Evolutionary conservation across 2,888 invertebrate genomes (phyloP), one percentile per base, ranked within the genome.

Genomic region (Choristoneura rosaceana): DNA sequence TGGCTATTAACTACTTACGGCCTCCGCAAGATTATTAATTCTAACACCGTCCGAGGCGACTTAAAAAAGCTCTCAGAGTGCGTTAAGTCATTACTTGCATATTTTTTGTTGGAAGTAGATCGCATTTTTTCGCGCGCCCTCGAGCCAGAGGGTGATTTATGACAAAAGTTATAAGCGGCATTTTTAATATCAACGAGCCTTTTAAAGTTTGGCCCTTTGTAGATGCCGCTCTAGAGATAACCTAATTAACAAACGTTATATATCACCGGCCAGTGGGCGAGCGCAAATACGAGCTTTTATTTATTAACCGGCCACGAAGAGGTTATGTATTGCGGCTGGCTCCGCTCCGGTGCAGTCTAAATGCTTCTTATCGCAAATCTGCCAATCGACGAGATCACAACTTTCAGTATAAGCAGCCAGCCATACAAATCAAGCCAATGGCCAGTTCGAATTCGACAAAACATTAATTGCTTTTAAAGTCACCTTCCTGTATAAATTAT

Each of bases 231-330:
- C 73, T 75, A 73, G 77, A 90, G 93, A 93, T 94, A 93, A 94
- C 92, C 92, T 93, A 93, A 93, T 94, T 94, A 93, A 93, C 91
- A 89, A 91, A 93, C 87, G 89, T 90, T 90, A 87, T 92, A 89
- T 89, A 88, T 91, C 90, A 91, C 84, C 88, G 88, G 83, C 76
- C 79, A 82, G 84, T 81, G 85, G 82, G 84, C 84, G 85, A 87
- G 84, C 85, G 88, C 88, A 92, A 92, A 91, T 89, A 92, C 82
- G 79, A 86, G 84, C 81, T 84, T 87, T 87, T 87, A 88, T 90
- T 90, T 90, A 88, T 90, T 87, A 88, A 86, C 79, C 73, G 80
- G 77, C 76, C 76, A 80, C 76, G 79, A 80, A 81, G 84, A 81
- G 81, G 81, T 82, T 80, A 86, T 80, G 81, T 79, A 83, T 83